phyloP scores from a whole-genome alignment of 1,140 invertebrate genomes.

The Drosophila navojoa region DNA sequence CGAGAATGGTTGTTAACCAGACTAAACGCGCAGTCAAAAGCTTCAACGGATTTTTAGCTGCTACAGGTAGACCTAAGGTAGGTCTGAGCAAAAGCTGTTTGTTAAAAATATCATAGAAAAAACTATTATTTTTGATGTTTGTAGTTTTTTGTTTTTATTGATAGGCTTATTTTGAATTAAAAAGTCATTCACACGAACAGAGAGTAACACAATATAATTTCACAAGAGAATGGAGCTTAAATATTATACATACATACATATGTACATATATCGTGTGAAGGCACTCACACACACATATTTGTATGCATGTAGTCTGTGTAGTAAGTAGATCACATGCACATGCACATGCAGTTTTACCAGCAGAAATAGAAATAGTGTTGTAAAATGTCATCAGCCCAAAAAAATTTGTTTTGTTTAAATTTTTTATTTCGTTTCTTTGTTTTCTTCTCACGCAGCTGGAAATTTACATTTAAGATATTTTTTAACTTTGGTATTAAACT shows the following conservation, averaged over 20 bases:
- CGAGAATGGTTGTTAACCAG: background rate
- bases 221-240: conserved; percentile 72
- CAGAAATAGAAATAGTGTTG: conserved; percentile 28
- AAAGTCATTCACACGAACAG: conserved; percentile 67
- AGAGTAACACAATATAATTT: conserved; percentile 67
- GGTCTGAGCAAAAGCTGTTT: no score
- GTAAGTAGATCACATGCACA: conserved; percentile 66
- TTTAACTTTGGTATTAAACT: conserved; percentile 82
- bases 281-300: conserved; percentile 42
- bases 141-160: conserved; percentile 36
- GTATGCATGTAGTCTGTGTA: conserved; percentile 57
- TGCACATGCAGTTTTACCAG: conserved; percentile 3
- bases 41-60: no score
- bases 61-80: no score
- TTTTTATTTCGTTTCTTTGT: conserved; percentile 22
- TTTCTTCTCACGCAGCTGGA: conserved; percentile 24
- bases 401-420: background rate
- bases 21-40: background rate
- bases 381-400: conserved; percentile 20
- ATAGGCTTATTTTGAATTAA: conserved; percentile 50
- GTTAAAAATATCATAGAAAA: no score
- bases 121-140: conserved; percentile 5
- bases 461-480: conserved; percentile 63
- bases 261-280: conserved; percentile 47
- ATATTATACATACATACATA: conserved; percentile 51